Base-by-base conservation (phyloP, 2,888 invertebrate species). In the Scaeva pyrastri region DNA sequence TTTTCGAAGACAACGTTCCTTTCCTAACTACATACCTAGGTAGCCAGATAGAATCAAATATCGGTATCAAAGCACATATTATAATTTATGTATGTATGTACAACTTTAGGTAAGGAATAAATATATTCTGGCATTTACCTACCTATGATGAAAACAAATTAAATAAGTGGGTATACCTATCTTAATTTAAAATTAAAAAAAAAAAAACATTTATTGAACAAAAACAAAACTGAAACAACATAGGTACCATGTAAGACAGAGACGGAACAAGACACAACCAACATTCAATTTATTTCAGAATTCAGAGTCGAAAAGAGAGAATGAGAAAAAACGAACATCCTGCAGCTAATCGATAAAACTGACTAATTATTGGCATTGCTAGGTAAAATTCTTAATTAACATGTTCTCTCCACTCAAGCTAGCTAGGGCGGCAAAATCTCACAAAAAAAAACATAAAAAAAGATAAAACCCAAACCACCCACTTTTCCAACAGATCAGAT, bases 281-380 rank as follows among this genome's bases (percentile, higher is more conserved):
- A 55, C 11, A 52, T 23, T 62, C 58, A 66, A 45, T 26, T 50
- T 31, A 31, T 31, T 31, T 31, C 31, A 31, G 31, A 31, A 31
- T 31, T 62, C 52, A 71, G 45, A 50, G 5, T 39, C 36, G 52
- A 48, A 76, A 52, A 45, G 66, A 80, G 70, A 45, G 76, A 81
- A 60, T 62, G 70, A 71, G 64, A 48, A 82, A 82, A 73, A 78
- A 86, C 68, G 71, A 82, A 79, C 81, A 77, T 88, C 73, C 88
- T 73, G 79, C 75, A 88, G 89, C 89, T 89, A 89, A 89, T 89
- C 89, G 89, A 89, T 89, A 89, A 89, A 89, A 88, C 88, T 85
- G 88, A 89, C 89, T 89, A 89, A 89, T 89, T 89, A 89, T 89
- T 89, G 88, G 88, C 88, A 88, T 88, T 88, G 88, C 80, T 85